phyloP scores from a whole-genome alignment of 2,113 vertebrate species.

The Ahaetulla prasina region DNA sequence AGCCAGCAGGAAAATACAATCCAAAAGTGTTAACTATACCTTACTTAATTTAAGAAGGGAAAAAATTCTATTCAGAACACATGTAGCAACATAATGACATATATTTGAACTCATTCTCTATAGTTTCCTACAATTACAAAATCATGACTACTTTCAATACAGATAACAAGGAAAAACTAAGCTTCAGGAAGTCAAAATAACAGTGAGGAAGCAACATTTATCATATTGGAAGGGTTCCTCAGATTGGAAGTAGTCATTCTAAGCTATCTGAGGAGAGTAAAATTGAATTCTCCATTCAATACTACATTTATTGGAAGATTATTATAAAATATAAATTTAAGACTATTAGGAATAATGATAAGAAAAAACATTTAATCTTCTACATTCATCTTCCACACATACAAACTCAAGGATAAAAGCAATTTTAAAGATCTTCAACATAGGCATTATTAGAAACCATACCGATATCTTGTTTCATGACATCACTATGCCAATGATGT shows the following conservation, averaged over 20 bases:
- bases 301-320: neutral
- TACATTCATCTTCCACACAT: neutral
- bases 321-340: neutral
- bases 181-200: neutral
- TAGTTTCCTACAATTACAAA: neutral
- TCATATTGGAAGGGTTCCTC: neutral
- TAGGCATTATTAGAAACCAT: neutral
- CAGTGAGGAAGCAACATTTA: neutral
- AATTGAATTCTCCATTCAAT: neutral
- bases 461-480: neutral
- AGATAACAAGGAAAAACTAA: neutral
- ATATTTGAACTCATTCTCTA: neutral
- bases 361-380: neutral
- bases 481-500: neutral
- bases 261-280: neutral
- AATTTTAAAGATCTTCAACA: neutral
- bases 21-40: neutral
- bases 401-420: neutral
- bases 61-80: neutral
- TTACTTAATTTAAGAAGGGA: neutral
- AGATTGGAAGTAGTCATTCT: neutral
- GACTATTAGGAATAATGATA: neutral
- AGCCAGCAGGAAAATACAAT: neutral
- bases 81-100: neutral
- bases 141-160: neutral